These are phyloP conservation scores for Hybognathus amarus DNA, from an alignment of 2,797 vertebrate species.

Conservation along the genomic window DNA sequence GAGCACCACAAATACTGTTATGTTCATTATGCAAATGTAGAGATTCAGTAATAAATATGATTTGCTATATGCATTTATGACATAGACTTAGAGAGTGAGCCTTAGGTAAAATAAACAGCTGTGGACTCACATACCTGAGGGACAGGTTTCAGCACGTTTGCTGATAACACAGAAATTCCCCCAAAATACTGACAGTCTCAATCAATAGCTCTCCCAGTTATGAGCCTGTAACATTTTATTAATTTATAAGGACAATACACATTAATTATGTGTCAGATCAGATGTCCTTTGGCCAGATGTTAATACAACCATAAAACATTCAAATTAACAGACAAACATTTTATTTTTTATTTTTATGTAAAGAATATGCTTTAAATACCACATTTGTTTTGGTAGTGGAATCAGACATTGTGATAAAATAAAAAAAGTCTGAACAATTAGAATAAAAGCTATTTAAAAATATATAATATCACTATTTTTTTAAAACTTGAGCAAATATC, in stretches of 20 bases:
- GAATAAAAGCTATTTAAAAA: not conserved
- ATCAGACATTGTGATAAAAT: not conserved
- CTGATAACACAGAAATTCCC: constrained; percentile 69
- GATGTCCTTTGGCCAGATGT: not conserved
- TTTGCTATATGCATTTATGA: not conserved
- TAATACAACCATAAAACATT: not conserved
- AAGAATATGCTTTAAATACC: not conserved
- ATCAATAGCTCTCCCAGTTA: not conserved
- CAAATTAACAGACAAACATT: not conserved
- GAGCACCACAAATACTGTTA: not conserved
- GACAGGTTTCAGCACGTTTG: constrained; percentile 72
- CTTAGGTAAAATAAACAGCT: constrained; percentile 55
- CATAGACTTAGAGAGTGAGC: not conserved
- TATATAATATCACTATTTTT: no score
- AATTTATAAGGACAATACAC: not conserved
- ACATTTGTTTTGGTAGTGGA: not conserved
- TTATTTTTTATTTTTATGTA: not conserved
- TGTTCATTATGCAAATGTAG: not conserved
- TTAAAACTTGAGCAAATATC: not conserved
- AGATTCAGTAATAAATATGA: not conserved
- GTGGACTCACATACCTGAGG: constrained; percentile 65
- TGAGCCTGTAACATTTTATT: not conserved
- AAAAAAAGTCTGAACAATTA: no score
- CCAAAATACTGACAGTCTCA: not conserved
- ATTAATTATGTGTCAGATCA: not conserved